Evolutionary conservation across 2,113 vertebrate species (phyloP), one percentile per base, ranked within the genome.

Genomic region (Malaclemys terrapin): DNA sequence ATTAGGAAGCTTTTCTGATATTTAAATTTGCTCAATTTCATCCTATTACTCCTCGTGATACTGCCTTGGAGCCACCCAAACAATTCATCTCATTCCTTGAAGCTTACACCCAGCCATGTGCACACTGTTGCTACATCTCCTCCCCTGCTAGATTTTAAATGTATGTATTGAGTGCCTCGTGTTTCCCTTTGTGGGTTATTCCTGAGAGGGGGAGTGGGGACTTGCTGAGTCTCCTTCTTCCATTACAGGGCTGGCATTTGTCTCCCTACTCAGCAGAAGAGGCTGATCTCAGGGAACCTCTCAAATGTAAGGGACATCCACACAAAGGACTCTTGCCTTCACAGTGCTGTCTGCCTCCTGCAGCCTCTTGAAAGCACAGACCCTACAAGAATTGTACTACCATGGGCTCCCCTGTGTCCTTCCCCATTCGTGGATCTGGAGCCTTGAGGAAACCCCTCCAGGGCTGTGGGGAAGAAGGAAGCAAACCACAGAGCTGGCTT

Each of bases 151-250:
- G 79, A 52, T 47, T 42, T 42, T 47, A 78, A 45, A 87, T 89
- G 47, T 85, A 91, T 83, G 50, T 59, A 54, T 59, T 87, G 50
- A 69, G 27, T 84, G 65, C 89, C 76, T 80, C 8, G 29, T 93
- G 91, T 95, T 93, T 93, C 27, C 69, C 22, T 90, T 83, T 89
- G 49, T 84, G 82, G 50, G 10, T 93, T 94, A 87, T 84, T 95
- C 69, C 19, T 79, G 53, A 79, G 65, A 9, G 35, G 86, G 62
- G 9, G 9, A 94, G 92, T 3, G 17, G 79, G 92, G 86, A 78
- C 82, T 88, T 94, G 84, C 25, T 62, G 82, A 88, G n/a, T 38
- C 49, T n/a, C 31, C 79, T 72, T 75, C 31, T 95, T 62, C 2
- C 10, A 56, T 20, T 13, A 8, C 4, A 78, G 38, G 35, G 78